These are phyloP conservation scores for Dysmachus trigonus DNA, from an alignment of 2,888 invertebrate genomes.

Conservation along the genomic window DNA sequence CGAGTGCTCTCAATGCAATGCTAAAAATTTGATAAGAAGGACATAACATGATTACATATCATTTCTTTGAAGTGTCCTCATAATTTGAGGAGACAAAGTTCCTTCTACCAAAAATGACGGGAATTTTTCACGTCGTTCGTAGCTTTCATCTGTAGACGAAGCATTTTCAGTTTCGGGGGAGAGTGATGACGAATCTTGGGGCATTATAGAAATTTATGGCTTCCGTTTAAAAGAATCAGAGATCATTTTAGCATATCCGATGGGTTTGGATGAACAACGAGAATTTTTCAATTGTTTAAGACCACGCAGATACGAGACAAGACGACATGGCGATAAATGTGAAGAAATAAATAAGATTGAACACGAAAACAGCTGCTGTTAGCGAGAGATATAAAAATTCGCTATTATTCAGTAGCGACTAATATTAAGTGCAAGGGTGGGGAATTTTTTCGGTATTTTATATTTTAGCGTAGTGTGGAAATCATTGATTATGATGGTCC, in stretches of 20 bases:
- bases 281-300: not conserved
- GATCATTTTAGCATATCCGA: slow-evolving; percentile 12
- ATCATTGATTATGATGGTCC: not conserved
- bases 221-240: slow-evolving; percentile 43
- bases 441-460: not conserved
- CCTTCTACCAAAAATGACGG: not conserved
- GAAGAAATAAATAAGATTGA: not conserved
- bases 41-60: slow-evolving; percentile 8
- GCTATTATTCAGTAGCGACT: not conserved
- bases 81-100: slow-evolving; percentile 11
- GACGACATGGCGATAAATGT: not conserved
- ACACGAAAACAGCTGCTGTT: not conserved
- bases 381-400: not conserved
- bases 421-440: not conserved
- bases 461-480: not conserved
- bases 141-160: not conserved
- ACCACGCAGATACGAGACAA: not conserved
- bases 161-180: not conserved
- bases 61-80: slow-evolving; percentile 21
- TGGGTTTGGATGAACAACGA: not conserved
- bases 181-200: slow-evolving; percentile 19
- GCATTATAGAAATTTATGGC: slow-evolving; percentile 41
- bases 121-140: slow-evolving; percentile 18
- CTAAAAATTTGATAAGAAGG: not conserved
- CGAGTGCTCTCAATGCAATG: not conserved